Evolutionary conservation across 2,888 invertebrate species (phyloP), one percentile per base, ranked within the genome.

Genomic region (Eristalis pertinax): DNA sequence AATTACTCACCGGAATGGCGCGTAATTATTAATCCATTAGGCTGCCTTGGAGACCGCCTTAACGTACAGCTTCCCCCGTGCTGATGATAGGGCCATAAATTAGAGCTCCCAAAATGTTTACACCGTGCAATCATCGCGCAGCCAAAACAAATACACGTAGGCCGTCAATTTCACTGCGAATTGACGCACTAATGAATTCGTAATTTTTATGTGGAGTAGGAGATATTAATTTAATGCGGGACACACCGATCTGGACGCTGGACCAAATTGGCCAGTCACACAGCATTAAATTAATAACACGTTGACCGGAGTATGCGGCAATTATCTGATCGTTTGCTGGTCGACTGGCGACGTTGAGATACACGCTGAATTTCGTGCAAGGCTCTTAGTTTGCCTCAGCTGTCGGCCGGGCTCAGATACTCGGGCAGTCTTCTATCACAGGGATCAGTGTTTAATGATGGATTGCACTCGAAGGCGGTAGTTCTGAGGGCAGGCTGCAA

Each of bases 111-210:
- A 67, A 80, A 68, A 76, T 84, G 76, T 84, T 80, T 80, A 84
- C 80, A 80, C 65, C 63, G n/a, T 68, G 35, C 84, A 80, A 84
- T 84, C 84, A 84, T 68, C 72, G 43, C 69, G 65, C 35, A 75
- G 26, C 67, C 68, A 72, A 84, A 84, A 80, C 81, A 84, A 84
- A 84, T 68, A 67, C 50, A 75, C 67, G 65, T 72, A 80, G 76
- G 84, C n/a, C 41, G 56, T 22, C 67, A 75, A 32, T 62, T 79
- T 29, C 64, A 63, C 13, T 26, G 41, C 58, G 58, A 72, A 26
- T 50, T 67, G 70, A 65, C 62, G 70, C 56, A 76, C 81, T 80
- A 84, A 84, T 84, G 80, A 84, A 80, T 84, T 84, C 63, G 84
- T 84, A 80, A 72, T 80, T 80, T 63, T n/a, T 64, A 70, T 70